Evolutionary conservation across 2,888 invertebrate genomes (phyloP).

Genomic region (Frankliniella fusca): DNA sequence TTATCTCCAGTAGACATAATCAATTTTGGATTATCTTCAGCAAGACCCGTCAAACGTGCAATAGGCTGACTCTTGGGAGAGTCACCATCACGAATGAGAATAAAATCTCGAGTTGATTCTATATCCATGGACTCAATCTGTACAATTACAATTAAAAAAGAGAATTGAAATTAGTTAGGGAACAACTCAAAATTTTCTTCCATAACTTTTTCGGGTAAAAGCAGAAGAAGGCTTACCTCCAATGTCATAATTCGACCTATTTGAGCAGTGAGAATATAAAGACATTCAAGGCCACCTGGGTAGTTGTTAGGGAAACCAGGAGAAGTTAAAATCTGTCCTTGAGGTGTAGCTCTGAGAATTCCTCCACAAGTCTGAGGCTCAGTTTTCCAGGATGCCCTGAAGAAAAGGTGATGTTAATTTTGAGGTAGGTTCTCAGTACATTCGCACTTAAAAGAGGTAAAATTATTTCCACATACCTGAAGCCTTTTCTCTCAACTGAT

Average conservation of each 20-base stretch:
- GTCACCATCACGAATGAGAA: constrained; percentile 86
- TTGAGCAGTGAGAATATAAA: constrained; percentile 87
- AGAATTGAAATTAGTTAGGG: background rate
- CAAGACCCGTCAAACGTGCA: constrained; percentile 74
- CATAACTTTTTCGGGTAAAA: background rate
- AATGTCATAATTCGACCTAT: constrained; percentile 87
- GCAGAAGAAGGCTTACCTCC: constrained; percentile 53
- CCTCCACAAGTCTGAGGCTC: constrained; percentile 92
- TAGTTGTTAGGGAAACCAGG: constrained; percentile 90
- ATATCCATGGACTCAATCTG: constrained; percentile 78
- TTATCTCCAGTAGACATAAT: constrained; percentile 87
- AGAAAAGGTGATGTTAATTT: background rate
- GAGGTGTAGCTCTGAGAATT: constrained; percentile 76
- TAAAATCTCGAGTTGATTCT: constrained; percentile 76
- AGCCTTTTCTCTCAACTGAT: constrained; percentile 88
- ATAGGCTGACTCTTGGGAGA: constrained; percentile 80
- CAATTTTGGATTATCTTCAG: constrained; percentile 66
- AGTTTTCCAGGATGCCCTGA: constrained; percentile 84
- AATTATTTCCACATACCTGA: constrained; percentile 52
- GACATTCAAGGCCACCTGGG: constrained; percentile 93
- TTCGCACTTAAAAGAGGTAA: constrained; percentile 27
- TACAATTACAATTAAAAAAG: constrained; percentile 34
- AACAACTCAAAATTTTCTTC: background rate
- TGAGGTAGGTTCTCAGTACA: background rate
- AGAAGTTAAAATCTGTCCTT: constrained; percentile 82